Percentiles rank a stretch among this genome's conserved stretches.
These are phyloP conservation scores for Phortica variegata DNA, from an alignment of 1,140 invertebrate genomes.

Conservation along the genomic window DNA sequence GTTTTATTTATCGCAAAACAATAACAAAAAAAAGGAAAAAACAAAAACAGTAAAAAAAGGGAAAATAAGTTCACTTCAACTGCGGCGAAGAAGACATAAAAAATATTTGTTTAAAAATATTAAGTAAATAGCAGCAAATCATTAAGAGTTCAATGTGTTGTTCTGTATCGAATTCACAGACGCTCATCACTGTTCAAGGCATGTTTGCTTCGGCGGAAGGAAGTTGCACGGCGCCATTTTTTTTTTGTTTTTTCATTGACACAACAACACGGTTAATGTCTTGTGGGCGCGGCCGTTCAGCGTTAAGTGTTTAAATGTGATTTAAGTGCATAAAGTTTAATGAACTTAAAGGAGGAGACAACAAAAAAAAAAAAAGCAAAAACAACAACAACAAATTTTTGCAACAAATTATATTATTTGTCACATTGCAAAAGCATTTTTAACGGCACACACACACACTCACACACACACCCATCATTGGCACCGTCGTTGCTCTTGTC, in stretches of 20 bases:
- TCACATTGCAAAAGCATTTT: slow-evolving; percentile 24
- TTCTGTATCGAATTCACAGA: too few relatives aligned
- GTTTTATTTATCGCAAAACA: slow-evolving; percentile 26
- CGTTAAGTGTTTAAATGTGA: slow-evolving; percentile 52
- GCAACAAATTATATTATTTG: slow-evolving; percentile 9
- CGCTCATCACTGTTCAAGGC: too few relatives aligned
- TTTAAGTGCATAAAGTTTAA: too few relatives aligned
- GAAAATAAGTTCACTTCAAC: slow-evolving; percentile 19
- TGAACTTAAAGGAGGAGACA: slow-evolving; percentile 41
- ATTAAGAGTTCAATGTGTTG: too few relatives aligned
- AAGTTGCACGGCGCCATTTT: too few relatives aligned
- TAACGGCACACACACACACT: slow-evolving; percentile 15
- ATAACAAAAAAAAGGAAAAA: slow-evolving; percentile 4
- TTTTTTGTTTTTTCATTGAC: slow-evolving; percentile 28
- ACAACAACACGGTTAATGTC: too few relatives aligned
- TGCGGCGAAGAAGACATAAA: too few relatives aligned
- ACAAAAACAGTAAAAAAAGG: too few relatives aligned
- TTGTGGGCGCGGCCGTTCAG: slow-evolving; percentile 14
- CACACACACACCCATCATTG: background rate
- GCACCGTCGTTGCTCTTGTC: too few relatives aligned
- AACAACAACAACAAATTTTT: slow-evolving; percentile 2
- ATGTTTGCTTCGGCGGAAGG: too few relatives aligned
- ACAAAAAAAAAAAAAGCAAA: background rate
- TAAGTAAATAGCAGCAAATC: too few relatives aligned
- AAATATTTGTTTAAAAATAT: too few relatives aligned